Conservation (phyloP, 2,888 invertebrate species). For the Conchocele bisecta region DNA sequence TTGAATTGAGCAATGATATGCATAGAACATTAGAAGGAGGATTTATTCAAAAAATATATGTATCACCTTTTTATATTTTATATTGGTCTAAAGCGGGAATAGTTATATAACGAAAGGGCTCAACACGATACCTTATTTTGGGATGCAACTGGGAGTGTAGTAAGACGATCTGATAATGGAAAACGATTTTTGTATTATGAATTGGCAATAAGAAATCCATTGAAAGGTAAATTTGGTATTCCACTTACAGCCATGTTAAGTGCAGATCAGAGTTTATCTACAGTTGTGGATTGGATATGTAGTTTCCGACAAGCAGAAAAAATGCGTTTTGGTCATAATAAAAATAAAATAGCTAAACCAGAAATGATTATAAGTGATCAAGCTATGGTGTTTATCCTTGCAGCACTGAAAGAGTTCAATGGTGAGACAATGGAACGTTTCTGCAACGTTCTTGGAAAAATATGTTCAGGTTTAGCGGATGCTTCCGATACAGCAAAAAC, state of each 20-base stretch:
- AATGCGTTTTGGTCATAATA: background rate
- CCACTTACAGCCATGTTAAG: constrained; percentile 29
- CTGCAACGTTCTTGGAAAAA: background rate
- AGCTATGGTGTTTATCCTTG: constrained; percentile 23
- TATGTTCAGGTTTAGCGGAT: background rate
- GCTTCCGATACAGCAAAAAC: background rate
- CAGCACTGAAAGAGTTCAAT: constrained; percentile 23
- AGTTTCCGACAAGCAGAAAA: constrained; percentile 3
- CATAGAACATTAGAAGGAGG: constrained; percentile 4
- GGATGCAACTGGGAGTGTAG: constrained; percentile 33
- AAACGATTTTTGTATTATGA: constrained; percentile 39
- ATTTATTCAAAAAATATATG: constrained; percentile 30
- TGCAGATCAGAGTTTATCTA: constrained; percentile 22
- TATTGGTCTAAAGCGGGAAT: constrained; percentile 25
- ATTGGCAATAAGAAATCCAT: constrained; percentile 17
- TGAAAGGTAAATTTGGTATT: constrained; percentile 38
- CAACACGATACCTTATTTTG: constrained; percentile 20
- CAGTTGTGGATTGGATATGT: constrained; percentile 13
- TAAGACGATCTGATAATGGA: constrained; percentile 14
- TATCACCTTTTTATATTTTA: constrained; percentile 18
- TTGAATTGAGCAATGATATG: constrained; percentile 8
- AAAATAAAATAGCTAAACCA: background rate
- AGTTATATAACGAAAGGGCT: constrained; percentile 15
- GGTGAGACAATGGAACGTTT: constrained; percentile 8
- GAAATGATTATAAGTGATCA: constrained; percentile 32